These are phyloP conservation scores for Caerostris darwini DNA, from an alignment of 1,140 invertebrate genomes.

Conservation along the genomic window DNA sequence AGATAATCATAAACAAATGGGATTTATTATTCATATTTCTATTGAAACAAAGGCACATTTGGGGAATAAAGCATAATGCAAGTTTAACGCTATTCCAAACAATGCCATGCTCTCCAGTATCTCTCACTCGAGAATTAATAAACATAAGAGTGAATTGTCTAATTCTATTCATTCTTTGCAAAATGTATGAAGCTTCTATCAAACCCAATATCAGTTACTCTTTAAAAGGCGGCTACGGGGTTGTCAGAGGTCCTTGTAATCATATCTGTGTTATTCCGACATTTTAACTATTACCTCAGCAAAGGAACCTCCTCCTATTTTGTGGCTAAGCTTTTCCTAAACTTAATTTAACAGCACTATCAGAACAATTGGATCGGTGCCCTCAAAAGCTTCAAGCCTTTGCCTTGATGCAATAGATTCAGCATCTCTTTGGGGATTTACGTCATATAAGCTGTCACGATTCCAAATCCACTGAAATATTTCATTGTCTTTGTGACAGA, in stretches of 20 bases:
- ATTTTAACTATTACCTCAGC: slow-evolving; percentile 21
- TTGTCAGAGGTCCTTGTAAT: slow-evolving; percentile 1
- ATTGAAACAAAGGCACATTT: not conserved
- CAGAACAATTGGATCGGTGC: slow-evolving; percentile 15
- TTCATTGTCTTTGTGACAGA: slow-evolving; percentile 63
- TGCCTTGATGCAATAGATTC: not conserved
- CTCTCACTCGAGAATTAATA: slow-evolving; percentile 14
- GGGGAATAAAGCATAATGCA: not conserved
- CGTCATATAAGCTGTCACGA: slow-evolving; percentile 55
- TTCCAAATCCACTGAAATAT: slow-evolving; percentile 30
- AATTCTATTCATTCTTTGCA: slow-evolving; percentile 18
- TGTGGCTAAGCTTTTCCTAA: not conserved
- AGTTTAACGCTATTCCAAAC: not conserved
- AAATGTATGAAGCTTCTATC: not conserved
- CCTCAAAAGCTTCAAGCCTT: slow-evolving; percentile 9
- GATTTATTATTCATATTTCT: not conserved
- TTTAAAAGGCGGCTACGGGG: not conserved
- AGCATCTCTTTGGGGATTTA: slow-evolving; percentile 24
- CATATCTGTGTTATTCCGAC: not conserved
- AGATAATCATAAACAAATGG: not conserved
- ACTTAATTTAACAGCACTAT: slow-evolving; percentile 30
- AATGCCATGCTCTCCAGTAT: not conserved
- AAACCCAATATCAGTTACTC: not conserved
- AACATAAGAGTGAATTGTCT: slow-evolving; percentile 10
- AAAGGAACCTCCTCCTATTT: not conserved